Base-by-base conservation (phyloP, 2,888 invertebrate genomes). In the Rhimphoctona megacephalus region DNA sequence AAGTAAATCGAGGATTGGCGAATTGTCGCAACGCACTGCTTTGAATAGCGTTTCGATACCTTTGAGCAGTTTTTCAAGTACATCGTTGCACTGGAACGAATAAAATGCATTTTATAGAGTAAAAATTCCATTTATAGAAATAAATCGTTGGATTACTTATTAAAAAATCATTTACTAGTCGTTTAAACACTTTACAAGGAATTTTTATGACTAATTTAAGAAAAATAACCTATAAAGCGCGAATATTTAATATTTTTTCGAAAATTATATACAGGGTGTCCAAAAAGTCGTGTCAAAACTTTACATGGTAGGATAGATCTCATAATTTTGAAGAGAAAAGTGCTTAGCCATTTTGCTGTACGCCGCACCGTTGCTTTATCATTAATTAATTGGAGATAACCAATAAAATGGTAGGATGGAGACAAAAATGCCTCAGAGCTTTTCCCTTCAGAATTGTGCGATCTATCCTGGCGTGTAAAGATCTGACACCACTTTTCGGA, bases 11-110 rank as follows among this genome's bases (percentile, higher is more conserved):
- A 97, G 94, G 17, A 97, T 95, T 0, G 97, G 97, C 19, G 97
- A 95, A 72, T 97, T 96, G 90, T 97, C 96, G 93, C 98, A 98
- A 61, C 96, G 96, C 5, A 97, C 96, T 61, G 96, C 94, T 89
- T 96, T 96, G 94, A 95, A 95, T 70, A 95, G 91, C 0, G 94
- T 92, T 17, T 95, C 95, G 85, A 96, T 94, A 49, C 95, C 95
- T 54, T 91, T 92, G 84, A 95, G 92, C 22, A 96, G 92, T 83
- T 95, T 93, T 7, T 92, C 91, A 76, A 95, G 89, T 25, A 93
- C 90, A 1, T 91, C 90, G 76, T 94, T 94, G 80, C 95, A 92
- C 91, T 94, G 86, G 22, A 61, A 76, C 22, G 19, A 39, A 43
- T 1, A 25, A 25, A 57, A 25, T 54, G 7, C 1, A 54, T 57